Evolutionary conservation across 2,888 invertebrate genomes (phyloP).

Genomic region (Endotricha flammealis): DNA sequence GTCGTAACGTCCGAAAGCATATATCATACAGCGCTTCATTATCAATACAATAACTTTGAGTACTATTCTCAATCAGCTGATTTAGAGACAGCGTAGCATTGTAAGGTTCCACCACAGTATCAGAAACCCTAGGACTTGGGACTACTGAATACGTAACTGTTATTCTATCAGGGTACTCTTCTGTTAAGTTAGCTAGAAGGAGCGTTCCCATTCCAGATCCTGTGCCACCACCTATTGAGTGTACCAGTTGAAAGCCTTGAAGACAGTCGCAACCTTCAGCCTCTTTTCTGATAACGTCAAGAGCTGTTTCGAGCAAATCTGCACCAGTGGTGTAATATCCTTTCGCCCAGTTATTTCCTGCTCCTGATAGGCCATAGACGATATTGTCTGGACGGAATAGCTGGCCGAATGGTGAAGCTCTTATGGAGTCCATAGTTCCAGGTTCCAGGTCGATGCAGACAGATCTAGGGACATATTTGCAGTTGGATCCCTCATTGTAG

Average conservation of each 20-base stretch:
- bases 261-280: constrained; percentile 83
- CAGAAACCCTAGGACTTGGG: constrained; percentile 86
- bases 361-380: constrained; percentile 80
- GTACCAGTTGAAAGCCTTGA: constrained; percentile 81
- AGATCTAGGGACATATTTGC: constrained; percentile 62
- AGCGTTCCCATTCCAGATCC: constrained; percentile 87
- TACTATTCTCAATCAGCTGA: constrained; percentile 84
- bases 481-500: constrained; percentile 83
- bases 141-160: constrained; percentile 85
- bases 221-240: constrained; percentile 86
- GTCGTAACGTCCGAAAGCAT: constrained; percentile 85
- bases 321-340: constrained; percentile 85
- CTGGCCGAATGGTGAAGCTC: constrained; percentile 83
- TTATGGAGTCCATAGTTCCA: constrained; percentile 81
- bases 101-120: constrained; percentile 82
- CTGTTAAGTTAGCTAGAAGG: constrained; percentile 83
- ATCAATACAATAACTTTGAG: constrained; percentile 83
- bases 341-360: constrained; percentile 79
- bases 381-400: constrained; percentile 87
- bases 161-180: constrained; percentile 86
- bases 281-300: constrained; percentile 78
- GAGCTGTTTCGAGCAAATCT: constrained; percentile 79
- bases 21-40: constrained; percentile 89
- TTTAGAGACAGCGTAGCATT: constrained; percentile 83
- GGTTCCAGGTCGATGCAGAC: constrained; percentile 65